Percentiles rank a stretch among this genome's conserved stretches.
phyloP scores from a whole-genome alignment of 2,113 vertebrate genomes.

The Beaufortia kweichowensis region DNA sequence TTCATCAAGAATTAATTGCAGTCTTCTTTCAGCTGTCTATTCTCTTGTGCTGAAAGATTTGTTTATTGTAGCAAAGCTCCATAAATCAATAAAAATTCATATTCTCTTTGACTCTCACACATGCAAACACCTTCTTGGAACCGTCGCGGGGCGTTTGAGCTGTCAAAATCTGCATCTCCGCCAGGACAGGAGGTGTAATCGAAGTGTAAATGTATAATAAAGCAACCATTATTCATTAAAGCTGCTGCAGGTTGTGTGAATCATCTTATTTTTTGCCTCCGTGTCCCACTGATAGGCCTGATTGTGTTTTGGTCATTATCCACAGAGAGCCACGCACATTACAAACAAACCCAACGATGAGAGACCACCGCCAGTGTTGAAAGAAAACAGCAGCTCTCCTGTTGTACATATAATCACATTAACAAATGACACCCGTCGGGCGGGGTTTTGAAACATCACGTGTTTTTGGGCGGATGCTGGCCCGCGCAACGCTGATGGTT shows the following conservation, averaged over 20 bases:
- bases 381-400: slow-evolving; percentile 41
- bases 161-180: slow-evolving; percentile 42
- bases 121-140: slow-evolving; percentile 11
- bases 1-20: too few relatives aligned
- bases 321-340: slow-evolving; percentile 65
- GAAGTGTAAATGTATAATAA: slow-evolving; percentile 55
- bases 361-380: slow-evolving; percentile 14
- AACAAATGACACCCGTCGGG: slow-evolving; percentile 60
- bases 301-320: slow-evolving; percentile 76
- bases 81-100: slow-evolving; percentile 46
- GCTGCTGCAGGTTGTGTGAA: slow-evolving; percentile 67
- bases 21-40: too few relatives aligned
- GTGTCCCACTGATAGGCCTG: slow-evolving; percentile 72
- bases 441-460: slow-evolving; percentile 39
- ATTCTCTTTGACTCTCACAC: slow-evolving; percentile 25
- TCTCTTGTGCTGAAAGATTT: too few relatives aligned
- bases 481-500: slow-evolving; percentile 13
- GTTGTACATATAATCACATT: slow-evolving; percentile 54
- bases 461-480: neutral
- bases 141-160: slow-evolving; percentile 35
- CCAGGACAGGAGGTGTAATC: slow-evolving; percentile 57
- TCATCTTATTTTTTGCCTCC: slow-evolving; percentile 62
- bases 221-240: slow-evolving; percentile 61
- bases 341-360: slow-evolving; percentile 61
- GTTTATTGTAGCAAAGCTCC: slow-evolving; percentile 35